Percentiles rank a stretch among this genome's conserved stretches.
Conservation (phyloP, 2,888 invertebrate species). For the Macaria notata region DNA sequence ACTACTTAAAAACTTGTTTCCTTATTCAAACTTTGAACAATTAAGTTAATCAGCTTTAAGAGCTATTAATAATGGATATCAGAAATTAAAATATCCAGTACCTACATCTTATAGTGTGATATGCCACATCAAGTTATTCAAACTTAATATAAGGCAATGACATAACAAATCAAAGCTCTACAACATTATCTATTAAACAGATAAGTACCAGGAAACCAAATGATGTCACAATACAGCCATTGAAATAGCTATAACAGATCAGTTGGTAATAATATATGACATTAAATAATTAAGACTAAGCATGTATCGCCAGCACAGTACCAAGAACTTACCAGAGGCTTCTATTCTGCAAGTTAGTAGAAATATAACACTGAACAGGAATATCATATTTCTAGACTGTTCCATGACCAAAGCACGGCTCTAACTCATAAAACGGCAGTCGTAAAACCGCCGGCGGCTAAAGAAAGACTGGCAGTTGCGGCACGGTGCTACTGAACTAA, state of each 20-base stretch:
- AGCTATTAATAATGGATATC: too few relatives aligned
- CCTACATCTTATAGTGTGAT: too few relatives aligned
- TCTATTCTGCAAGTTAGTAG: constrained; percentile 25
- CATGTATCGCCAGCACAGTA: constrained; percentile 4
- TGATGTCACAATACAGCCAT: constrained; percentile 6
- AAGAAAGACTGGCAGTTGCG: constrained; percentile 40
- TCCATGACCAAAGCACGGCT: constrained; percentile 44
- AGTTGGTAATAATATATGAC: background rate
- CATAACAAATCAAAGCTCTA: too few relatives aligned
- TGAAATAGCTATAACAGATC: background rate
- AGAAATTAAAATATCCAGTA: too few relatives aligned
- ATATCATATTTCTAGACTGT: constrained; percentile 46
- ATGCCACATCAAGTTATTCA: too few relatives aligned
- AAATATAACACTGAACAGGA: constrained; percentile 40
- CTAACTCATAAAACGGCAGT: constrained; percentile 47
- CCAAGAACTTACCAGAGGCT: constrained; percentile 16
- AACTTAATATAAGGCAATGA: too few relatives aligned
- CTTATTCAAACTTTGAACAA: too few relatives aligned
- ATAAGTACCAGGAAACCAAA: background rate
- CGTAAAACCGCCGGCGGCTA: constrained; percentile 50
- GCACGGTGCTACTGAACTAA: constrained; percentile 30
- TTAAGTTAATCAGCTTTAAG: too few relatives aligned
- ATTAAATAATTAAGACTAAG: background rate
- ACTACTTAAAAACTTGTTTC: too few relatives aligned
- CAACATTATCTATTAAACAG: too few relatives aligned